A percentile compares a stretch with the other conserved stretches of the same genome.
Evolutionary conservation across 2,888 invertebrate species (phyloP).

Genomic region (Pollenia amentaria): DNA sequence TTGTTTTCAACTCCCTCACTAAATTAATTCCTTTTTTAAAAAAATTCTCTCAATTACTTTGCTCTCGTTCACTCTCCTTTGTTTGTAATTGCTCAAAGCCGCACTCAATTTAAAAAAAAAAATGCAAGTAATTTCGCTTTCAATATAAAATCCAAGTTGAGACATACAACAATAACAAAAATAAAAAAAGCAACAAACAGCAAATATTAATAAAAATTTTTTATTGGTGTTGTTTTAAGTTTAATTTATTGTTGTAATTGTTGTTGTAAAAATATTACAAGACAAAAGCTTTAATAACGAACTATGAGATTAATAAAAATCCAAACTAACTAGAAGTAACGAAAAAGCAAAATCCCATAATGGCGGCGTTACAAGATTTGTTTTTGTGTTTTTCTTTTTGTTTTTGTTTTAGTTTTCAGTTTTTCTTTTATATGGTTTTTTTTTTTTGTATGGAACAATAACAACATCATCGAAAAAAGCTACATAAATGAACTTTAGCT

Average conservation of each 20-base stretch:
- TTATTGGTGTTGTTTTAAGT: conserved; percentile 15
- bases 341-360: conserved; percentile 57
- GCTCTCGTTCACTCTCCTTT: background rate
- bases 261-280: conserved; percentile 33
- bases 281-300: conserved; percentile 57
- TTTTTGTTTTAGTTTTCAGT: conserved; percentile 26
- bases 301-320: conserved; percentile 45
- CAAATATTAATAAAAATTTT: conserved; percentile 54
- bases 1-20: background rate
- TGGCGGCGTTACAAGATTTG: conserved; percentile 66
- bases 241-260: conserved; percentile 1
- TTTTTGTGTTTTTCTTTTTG: conserved; percentile 2
- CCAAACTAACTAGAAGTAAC: conserved; percentile 45
- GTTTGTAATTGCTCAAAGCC: conserved; percentile 4
- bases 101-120: conserved; percentile 25
- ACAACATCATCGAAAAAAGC: conserved; percentile 54
- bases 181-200: conserved; percentile 37
- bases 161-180: conserved; percentile 31
- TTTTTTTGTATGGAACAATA: conserved; percentile 35
- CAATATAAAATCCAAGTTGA: conserved; percentile 75
- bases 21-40: background rate
- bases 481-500: conserved; percentile 72
- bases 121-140: conserved; percentile 81
- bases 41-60: background rate
- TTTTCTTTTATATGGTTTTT: conserved; percentile 47